These are phyloP conservation scores for Nebria ingens DNA, from an alignment of 1,140 invertebrate species.

Conservation along the genomic window DNA sequence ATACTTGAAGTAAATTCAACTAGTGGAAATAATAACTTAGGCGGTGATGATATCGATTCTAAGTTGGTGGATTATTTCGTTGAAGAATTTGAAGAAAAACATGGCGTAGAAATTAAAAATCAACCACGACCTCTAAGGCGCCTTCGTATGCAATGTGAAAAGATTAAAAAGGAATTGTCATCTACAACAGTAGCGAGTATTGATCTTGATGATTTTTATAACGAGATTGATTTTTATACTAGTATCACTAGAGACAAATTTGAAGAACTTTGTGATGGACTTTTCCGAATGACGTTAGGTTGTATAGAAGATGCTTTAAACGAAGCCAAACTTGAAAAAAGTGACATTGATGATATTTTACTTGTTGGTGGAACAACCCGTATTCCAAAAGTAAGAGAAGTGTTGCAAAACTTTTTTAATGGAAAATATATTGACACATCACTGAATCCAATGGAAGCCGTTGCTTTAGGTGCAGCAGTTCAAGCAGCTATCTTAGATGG, in stretches of 20 bases:
- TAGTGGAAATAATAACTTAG: slow-evolving; percentile 62
- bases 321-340: slow-evolving; percentile 87
- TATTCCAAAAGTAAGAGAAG: slow-evolving; percentile 95
- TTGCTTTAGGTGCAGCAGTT: slow-evolving; percentile 47
- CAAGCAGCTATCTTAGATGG: slow-evolving; percentile 39
- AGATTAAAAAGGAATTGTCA: slow-evolving; percentile 30
- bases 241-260: slow-evolving; percentile 65
- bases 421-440: slow-evolving; percentile 25
- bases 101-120: slow-evolving; percentile 27
- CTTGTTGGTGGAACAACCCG: slow-evolving; percentile 98
- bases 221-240: slow-evolving; percentile 56
- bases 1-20: slow-evolving; percentile 98
- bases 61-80: slow-evolving; percentile 84
- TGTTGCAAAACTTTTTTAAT: slow-evolving; percentile 88
- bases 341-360: slow-evolving; percentile 94
- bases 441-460: slow-evolving; percentile 45
- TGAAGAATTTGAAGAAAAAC: slow-evolving; percentile 92
- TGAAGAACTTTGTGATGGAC: slow-evolving; percentile 54
- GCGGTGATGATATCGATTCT: slow-evolving; percentile 70
- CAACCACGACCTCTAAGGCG: slow-evolving; percentile 15
- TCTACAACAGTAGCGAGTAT: slow-evolving; percentile 60
- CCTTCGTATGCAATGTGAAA: neutral
- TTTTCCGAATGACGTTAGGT: slow-evolving; percentile 60
- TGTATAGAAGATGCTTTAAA: slow-evolving; percentile 68
- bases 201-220: slow-evolving; percentile 68